Conservation (phyloP, 2,888 invertebrate genomes). For the Andrena flavipes region DNA sequence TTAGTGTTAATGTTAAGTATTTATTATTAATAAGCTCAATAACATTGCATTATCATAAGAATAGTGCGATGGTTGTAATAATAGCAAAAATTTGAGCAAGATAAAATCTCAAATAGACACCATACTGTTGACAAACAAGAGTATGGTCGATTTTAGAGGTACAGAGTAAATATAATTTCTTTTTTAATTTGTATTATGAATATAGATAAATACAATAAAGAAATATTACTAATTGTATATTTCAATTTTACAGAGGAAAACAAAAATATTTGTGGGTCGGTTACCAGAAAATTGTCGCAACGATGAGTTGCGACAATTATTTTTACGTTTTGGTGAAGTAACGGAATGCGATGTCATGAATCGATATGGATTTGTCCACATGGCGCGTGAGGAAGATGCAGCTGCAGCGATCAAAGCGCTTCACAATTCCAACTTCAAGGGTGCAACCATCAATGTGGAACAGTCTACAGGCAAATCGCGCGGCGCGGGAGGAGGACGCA, state of each 20-base stretch:
- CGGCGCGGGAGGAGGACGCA: slow-evolving; percentile 86
- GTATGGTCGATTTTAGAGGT: slow-evolving; percentile 80
- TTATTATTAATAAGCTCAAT: slow-evolving; percentile 60
- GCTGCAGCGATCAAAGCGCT: slow-evolving; percentile 92
- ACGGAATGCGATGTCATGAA: slow-evolving; percentile 98
- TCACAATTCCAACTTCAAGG: slow-evolving; percentile 93
- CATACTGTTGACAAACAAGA: slow-evolving; percentile 71
- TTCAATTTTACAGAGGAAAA: slow-evolving; percentile 86
- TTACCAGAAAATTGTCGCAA: slow-evolving; percentile 93
- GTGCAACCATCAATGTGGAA: slow-evolving; percentile 93
- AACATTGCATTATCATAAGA: slow-evolving; percentile 63
- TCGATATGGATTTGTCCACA: slow-evolving; percentile 97
- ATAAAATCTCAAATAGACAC: slow-evolving; percentile 82
- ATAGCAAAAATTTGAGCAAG: slow-evolving; percentile 73
- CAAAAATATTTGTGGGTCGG: slow-evolving; percentile 97
- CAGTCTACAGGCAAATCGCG: slow-evolving; percentile 92
- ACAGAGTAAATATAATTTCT: slow-evolving; percentile 65
- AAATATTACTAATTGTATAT: slow-evolving; percentile 41
- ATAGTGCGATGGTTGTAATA: slow-evolving; percentile 52
- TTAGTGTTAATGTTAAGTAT: slow-evolving; percentile 14
- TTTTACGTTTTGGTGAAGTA: slow-evolving; percentile 94
- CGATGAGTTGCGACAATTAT: slow-evolving; percentile 92
- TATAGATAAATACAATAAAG: slow-evolving; percentile 21
- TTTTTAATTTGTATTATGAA: slow-evolving; percentile 40
- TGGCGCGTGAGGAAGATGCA: slow-evolving; percentile 93